These are phyloP conservation scores for Neodiprion pinetum DNA, from an alignment of 1,140 invertebrate genomes.

Conservation along the genomic window DNA sequence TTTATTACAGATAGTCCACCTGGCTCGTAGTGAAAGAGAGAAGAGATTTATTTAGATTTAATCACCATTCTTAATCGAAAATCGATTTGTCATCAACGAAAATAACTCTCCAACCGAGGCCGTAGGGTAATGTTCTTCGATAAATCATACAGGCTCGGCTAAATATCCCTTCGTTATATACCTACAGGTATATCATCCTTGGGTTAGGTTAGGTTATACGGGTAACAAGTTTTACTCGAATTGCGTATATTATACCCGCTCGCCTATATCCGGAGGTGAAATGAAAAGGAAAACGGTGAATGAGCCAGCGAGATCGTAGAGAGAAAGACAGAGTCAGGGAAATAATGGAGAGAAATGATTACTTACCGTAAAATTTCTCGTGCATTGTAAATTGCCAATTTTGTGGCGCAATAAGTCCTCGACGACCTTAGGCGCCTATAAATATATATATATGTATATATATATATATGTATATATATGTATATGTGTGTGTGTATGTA, in stretches of 20 bases:
- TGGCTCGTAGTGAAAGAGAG: too few species aligned
- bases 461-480: too few species aligned
- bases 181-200: background rate
- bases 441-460: too few species aligned
- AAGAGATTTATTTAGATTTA: background rate
- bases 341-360: background rate
- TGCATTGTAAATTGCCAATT: background rate
- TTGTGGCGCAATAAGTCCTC: background rate
- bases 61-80: background rate
- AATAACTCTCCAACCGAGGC: background rate
- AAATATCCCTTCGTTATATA: background rate
- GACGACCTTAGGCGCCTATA: too few species aligned
- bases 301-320: background rate
- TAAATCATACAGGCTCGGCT: background rate
- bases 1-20: too few species aligned
- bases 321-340: background rate
- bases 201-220: background rate
- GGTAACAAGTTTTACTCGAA: background rate
- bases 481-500: too few species aligned
- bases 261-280: background rate
- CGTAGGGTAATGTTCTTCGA: background rate
- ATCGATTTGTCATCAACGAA: background rate
- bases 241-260: background rate
- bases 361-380: conserved; percentile 1
- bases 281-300: background rate